Base-by-base conservation (phyloP, 2,113 vertebrate genomes). In the Taxidea taxus region DNA sequence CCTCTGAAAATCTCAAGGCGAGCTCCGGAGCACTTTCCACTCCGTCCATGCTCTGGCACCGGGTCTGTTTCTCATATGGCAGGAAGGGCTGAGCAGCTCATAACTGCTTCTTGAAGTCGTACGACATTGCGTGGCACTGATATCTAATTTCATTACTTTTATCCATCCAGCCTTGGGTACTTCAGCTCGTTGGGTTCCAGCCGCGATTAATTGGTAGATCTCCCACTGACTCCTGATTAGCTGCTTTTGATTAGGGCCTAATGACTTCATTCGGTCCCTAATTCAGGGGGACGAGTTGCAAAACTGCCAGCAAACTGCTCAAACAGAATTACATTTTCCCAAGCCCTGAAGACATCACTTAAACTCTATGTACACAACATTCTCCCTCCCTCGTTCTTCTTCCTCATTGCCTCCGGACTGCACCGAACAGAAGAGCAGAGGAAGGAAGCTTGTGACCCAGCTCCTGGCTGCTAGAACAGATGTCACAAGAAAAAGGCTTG, bases 201-300 rank as follows among this genome's bases (percentile, higher is more conserved):
- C 97, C 0, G 0, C 0, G 9, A 98, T 98, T 98, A 98, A 98
- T 97, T 98, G 98, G 97, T 97, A 97, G 96, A 96, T 98, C 95
- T 98, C 98, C 98, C 96, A 98, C 98, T 98, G 98, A 97, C 97
- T 99, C 96, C 98, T 98, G 98, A 99, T 99, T 98, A 99, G 98
- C 98, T 98, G 96, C 96, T 98, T 99, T 98, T 98, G 98, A 99
- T 99, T 99, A 98, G 98, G 97, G 95, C 94, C 98, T 98, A 98
- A 99, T 98, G 98, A 98, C 98, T 99, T 98, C 97, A 96, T 96
- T 98, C 14, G 0, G 0, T 70, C 97, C 97, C 96, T 98, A 97
- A 99, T 98, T 98, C 96, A 93, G 96, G 97, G 84, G 98, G 92
- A 98, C 11, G 86, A 97, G 81, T 51, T 97, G 95, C 44, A 34